Evolutionary conservation across 2,797 vertebrate species (phyloP), one percentile per base, ranked within the genome.

Genomic region (Anguilla obscura): DNA sequence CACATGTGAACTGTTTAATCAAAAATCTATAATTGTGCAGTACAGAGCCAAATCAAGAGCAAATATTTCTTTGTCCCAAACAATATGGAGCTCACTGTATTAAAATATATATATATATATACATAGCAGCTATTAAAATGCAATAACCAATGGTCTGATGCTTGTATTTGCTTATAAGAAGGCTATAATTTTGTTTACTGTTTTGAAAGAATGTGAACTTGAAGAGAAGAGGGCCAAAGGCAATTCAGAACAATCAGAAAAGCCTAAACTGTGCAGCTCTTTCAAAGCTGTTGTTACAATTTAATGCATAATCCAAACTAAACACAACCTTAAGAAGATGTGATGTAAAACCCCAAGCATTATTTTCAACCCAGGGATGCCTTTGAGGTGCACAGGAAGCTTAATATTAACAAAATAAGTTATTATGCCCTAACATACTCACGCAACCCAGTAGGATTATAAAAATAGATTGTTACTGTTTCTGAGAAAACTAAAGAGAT

Each of bases 351-450:
- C 12, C 33, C 30, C 33, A 76, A 76, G 33, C 71, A 76, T 76
- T 40, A 1, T 40, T 36, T 76, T 76, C 10, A 74, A 36, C 12
- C 71, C 71, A 18, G 14, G 12, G 7, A 76, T 76, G 71, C n/a
- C 71, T 76, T 16, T 76, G 21, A 74, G 69, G n/a, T 36, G 69
- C 69, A 74, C 69, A 74, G n/a, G 27, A 74, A 74, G n/a, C 30
- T 66, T 45, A 40, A 80, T 66, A 40, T 80, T 18, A 50, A n/a
- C 3, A 80, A 40, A 40, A 40, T 12, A 45, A 48, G 36, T 48
- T 80, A 48, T 48, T 48, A 80, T 48, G 74, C 0, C 24, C 3
- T 40, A 36, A 40, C 8, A 76, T 76, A 76, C 30, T 76, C 30
- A 40, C 16, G 6, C 30, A 76, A 76, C 33, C 33, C 30, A 40